A percentile compares a stretch with the other conserved stretches of the same genome.
These are phyloP conservation scores for Sinhomidia bicolor DNA, from an alignment of 2,888 invertebrate genomes.

Conservation along the genomic window DNA sequence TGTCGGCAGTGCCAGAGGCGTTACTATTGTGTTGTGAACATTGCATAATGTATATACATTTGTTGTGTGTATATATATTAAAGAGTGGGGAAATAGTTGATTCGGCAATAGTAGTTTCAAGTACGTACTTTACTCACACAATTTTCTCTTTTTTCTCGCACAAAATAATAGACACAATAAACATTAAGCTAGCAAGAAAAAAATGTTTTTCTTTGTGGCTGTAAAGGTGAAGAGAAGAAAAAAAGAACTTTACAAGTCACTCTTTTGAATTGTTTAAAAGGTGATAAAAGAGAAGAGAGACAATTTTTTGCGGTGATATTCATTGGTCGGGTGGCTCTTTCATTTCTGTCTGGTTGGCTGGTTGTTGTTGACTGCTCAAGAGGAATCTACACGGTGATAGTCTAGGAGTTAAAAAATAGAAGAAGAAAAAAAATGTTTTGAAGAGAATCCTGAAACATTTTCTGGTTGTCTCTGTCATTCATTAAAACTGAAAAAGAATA, in stretches of 20 bases:
- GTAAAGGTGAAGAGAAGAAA: not conserved
- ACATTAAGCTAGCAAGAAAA: constrained; percentile 1
- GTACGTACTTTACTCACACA: not conserved
- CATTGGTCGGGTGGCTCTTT: constrained; percentile 17
- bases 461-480: constrained; percentile 42
- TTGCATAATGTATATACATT: not conserved
- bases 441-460: constrained; percentile 58
- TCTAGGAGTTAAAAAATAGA: too few relatives aligned
- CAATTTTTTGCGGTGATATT: constrained; percentile 47
- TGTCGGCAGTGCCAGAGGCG: constrained; percentile 40
- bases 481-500: not conserved
- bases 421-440: constrained; percentile 12
- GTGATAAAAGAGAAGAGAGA: not conserved
- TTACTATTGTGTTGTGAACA: constrained; percentile 36
- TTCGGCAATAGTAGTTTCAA: not conserved
- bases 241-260: not conserved
- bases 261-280: not conserved
- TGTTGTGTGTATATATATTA: not conserved
- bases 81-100: not conserved
- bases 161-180: not conserved
- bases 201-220: not conserved
- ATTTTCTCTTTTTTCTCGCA: not conserved
- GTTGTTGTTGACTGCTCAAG: not conserved
- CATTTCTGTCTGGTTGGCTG: constrained; percentile 20
- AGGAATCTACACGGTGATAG: not conserved